phyloP scores from a whole-genome alignment of 2,888 invertebrate species.

The Sminthurides aquaticus region DNA sequence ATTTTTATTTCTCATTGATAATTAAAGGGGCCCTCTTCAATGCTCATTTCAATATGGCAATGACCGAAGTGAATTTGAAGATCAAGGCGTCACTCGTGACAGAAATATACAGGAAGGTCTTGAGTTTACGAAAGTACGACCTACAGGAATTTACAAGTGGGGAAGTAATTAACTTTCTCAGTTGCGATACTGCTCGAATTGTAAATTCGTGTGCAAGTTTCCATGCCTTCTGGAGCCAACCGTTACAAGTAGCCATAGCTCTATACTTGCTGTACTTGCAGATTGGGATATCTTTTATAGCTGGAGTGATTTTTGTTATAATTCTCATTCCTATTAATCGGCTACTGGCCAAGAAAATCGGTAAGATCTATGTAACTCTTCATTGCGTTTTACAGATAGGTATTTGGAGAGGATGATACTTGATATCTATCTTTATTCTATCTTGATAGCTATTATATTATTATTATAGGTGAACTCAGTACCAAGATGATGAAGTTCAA shows the following conservation, averaged over 20 bases:
- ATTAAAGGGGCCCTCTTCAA: constrained; percentile 64
- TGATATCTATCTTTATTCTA: too few species aligned
- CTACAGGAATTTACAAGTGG: constrained; percentile 57
- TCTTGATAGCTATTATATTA: too few species aligned
- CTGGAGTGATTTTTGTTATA: constrained; percentile 78
- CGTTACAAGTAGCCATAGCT: constrained; percentile 61
- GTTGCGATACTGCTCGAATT: constrained; percentile 89
- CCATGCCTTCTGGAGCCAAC: constrained; percentile 94
- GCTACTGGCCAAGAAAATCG: constrained; percentile 79
- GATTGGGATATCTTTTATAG: constrained; percentile 83
- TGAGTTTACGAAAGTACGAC: constrained; percentile 50
- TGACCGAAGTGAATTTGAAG: constrained; percentile 74
- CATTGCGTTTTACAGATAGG: neutral
- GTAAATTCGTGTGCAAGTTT: constrained; percentile 94
- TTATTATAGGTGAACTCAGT: constrained; percentile 50
- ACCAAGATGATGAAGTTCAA: constrained; percentile 82
- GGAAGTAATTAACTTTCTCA: constrained; percentile 93
- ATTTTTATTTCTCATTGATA: constrained; percentile 5
- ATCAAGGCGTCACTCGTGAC: constrained; percentile 78
- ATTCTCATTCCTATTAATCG: constrained; percentile 89
- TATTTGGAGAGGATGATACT: too few species aligned
- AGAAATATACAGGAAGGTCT: constrained; percentile 66
- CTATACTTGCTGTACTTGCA: constrained; percentile 61
- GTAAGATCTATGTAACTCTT: constrained; percentile 46
- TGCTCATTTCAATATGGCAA: constrained; percentile 82